Evolutionary conservation across 2,113 vertebrate genomes (phyloP).

Genomic region (Mustela nigripes): DNA sequence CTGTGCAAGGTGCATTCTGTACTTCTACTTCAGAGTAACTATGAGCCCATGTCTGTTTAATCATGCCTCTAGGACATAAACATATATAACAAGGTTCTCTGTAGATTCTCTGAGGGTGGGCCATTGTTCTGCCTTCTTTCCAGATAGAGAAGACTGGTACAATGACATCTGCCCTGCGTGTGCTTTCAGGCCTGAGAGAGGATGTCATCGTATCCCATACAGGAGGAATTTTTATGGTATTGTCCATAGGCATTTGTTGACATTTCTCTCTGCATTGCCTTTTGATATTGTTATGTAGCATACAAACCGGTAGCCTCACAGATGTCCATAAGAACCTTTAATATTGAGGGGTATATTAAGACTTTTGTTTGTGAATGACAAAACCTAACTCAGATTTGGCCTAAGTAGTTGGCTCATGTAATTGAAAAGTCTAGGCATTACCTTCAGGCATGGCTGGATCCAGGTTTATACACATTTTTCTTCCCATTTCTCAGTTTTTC

Average conservation of each 20-base stretch:
- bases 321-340: conserved; percentile 14
- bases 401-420: not conserved
- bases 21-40: not conserved
- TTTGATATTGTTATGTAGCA: not conserved
- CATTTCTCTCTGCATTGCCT: not conserved
- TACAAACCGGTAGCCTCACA: not conserved
- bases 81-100: not conserved
- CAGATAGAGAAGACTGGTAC: not conserved
- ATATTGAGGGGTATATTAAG: not conserved
- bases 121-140: not conserved
- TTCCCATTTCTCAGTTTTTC: not conserved
- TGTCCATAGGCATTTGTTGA: not conserved
- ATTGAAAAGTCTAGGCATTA: not conserved
- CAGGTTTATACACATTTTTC: not conserved
- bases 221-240: not conserved
- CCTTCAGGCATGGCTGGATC: not conserved
- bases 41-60: not conserved
- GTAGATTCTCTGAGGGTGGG: not conserved
- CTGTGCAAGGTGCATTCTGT: not conserved
- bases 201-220: not conserved
- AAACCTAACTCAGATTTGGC: not conserved
- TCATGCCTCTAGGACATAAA: not conserved
- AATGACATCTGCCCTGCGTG: not conserved
- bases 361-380: not conserved
- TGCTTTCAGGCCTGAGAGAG: conserved; percentile 14